phyloP scores from a whole-genome alignment of 1,140 invertebrate species.

The Nebria ingens region DNA sequence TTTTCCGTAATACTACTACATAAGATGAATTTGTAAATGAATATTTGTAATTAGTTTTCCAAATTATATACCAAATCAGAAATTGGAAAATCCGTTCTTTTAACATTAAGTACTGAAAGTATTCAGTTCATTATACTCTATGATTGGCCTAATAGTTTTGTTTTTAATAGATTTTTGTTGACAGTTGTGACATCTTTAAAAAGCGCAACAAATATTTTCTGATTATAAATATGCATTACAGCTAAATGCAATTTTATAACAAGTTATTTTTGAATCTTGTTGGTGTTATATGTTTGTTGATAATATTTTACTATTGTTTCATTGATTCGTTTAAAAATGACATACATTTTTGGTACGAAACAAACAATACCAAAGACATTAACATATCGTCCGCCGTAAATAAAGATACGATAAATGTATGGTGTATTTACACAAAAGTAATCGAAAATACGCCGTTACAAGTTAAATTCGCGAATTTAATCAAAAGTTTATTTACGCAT shows the following conservation, averaged over 20 bases:
- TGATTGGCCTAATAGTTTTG: too few species aligned
- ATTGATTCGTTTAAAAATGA: not conserved
- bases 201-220: too few species aligned
- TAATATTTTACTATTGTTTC: not conserved
- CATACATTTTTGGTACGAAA: not conserved
- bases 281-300: not conserved
- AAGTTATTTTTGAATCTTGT: not conserved
- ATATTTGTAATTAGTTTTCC: too few species aligned
- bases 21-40: too few species aligned
- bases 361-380: not conserved
- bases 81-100: too few species aligned
- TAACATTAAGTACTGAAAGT: too few species aligned
- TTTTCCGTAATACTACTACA: too few species aligned
- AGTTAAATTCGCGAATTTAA: slow-evolving; percentile 27
- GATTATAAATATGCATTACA: not conserved
- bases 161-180: too few species aligned
- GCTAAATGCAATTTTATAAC: not conserved
- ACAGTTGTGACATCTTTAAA: too few species aligned
- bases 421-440: slow-evolving; percentile 34
- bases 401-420: slow-evolving; percentile 21
- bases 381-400: not conserved
- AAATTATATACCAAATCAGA: too few species aligned
- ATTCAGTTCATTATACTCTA: too few species aligned
- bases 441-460: slow-evolving; percentile 25
- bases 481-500: slow-evolving; percentile 28